Conservation (phyloP, 2,113 vertebrate species). For the Tamias sibiricus region DNA sequence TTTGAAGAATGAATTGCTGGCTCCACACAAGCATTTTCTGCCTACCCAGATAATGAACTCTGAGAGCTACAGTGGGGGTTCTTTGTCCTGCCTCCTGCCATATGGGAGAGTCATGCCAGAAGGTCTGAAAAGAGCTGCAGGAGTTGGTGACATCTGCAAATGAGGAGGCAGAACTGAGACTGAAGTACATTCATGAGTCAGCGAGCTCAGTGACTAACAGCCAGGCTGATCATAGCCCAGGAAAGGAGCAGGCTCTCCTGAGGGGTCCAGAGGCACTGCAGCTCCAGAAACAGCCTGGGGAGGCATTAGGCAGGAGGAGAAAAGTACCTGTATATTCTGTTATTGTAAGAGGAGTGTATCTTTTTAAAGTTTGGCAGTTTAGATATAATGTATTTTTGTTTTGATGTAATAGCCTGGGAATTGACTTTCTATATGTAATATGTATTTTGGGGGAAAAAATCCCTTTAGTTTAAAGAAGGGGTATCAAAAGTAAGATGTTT, state of each 20-base stretch:
- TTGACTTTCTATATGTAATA: neutral
- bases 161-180: neutral
- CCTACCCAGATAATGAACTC: neutral
- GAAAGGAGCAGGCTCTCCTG: neutral
- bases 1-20: constrained; percentile 23
- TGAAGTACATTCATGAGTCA: neutral
- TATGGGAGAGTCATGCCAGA: neutral
- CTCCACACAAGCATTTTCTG: neutral
- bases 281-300: no score
- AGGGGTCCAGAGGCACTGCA: neutral
- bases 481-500: neutral
- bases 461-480: neutral
- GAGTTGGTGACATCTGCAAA: neutral
- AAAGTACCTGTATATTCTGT: neutral
- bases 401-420: neutral
- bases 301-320: neutral
- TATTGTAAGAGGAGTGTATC: neutral
- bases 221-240: neutral
- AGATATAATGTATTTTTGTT: neutral
- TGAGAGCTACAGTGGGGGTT: neutral
- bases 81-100: constrained; percentile 38
- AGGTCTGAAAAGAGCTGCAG: constrained; percentile 13
- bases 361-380: neutral
- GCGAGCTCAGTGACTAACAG: neutral
- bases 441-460: neutral